Conservation (phyloP, 2,113 vertebrate species). For the Engraulis encrasicolus region DNA sequence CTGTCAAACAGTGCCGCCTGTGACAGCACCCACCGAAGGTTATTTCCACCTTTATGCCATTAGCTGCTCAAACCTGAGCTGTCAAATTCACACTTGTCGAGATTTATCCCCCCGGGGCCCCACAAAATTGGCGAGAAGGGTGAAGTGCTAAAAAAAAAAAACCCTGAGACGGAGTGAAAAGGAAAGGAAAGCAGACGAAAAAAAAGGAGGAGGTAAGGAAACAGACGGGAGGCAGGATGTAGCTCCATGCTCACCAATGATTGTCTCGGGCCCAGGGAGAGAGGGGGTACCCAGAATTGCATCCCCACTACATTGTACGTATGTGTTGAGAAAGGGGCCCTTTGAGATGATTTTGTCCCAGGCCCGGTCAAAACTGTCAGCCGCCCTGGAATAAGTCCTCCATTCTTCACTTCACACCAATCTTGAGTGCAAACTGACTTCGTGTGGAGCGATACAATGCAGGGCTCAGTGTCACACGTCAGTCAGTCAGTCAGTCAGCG, state of each 20-base stretch:
- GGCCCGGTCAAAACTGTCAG: too few relatives aligned
- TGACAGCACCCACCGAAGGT: slow-evolving; percentile 42
- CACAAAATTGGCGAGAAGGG: slow-evolving; percentile 53
- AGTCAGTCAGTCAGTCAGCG: slow-evolving; percentile 12
- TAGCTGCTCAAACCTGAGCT: slow-evolving; percentile 55
- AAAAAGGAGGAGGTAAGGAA: slow-evolving; percentile 40
- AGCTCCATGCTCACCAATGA: too few relatives aligned
- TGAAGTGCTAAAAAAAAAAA: not conserved
- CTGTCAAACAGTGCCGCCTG: slow-evolving; percentile 36
- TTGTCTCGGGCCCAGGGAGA: too few relatives aligned
- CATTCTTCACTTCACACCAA: slow-evolving; percentile 47
- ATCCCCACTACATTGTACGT: too few relatives aligned
- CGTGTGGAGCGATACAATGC: slow-evolving; percentile 35
- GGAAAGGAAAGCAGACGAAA: not conserved
- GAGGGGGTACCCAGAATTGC: too few relatives aligned
- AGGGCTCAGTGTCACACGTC: slow-evolving; percentile 50
- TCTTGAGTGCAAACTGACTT: slow-evolving; percentile 54
- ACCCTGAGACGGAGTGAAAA: not conserved
- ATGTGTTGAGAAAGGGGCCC: too few relatives aligned
- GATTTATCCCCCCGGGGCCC: slow-evolving; percentile 42
- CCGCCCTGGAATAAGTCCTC: too few relatives aligned
- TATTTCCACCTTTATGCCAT: slow-evolving; percentile 60
- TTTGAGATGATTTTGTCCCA: too few relatives aligned
- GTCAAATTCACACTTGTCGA: slow-evolving; percentile 64
- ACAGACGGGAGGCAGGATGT: slow-evolving; percentile 32